Evolutionary conservation across 2,113 vertebrate genomes (phyloP).

Genomic region (Theristicus caerulescens): DNA sequence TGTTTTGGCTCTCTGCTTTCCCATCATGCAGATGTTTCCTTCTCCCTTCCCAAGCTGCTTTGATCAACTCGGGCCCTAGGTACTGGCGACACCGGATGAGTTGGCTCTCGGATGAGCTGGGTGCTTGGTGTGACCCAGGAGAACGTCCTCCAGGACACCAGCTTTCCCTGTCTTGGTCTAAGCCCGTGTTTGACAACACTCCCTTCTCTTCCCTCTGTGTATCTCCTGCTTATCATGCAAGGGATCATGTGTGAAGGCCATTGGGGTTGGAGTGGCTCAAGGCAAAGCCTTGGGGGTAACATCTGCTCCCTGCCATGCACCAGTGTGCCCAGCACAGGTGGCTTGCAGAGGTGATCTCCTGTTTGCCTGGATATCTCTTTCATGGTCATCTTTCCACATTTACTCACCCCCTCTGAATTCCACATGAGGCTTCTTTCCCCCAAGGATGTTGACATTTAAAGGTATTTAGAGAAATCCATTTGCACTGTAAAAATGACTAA

Average conservation of each 20-base stretch:
- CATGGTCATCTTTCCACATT: background rate
- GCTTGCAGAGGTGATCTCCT: background rate
- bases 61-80: background rate
- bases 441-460: background rate
- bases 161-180: background rate
- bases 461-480: background rate
- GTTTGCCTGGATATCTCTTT: background rate
- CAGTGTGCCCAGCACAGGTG: background rate
- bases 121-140: background rate
- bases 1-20: background rate
- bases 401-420: background rate
- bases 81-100: accelerated
- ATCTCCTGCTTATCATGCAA: background rate
- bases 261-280: background rate
- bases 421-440: background rate
- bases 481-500: background rate
- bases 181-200: background rate
- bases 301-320: background rate
- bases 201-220: background rate
- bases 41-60: background rate
- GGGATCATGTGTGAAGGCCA: accelerated
- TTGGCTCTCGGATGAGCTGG: background rate
- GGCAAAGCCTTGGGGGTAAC: background rate
- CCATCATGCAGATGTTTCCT: background rate
- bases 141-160: background rate